These are phyloP conservation scores for Nysson spinosus DNA, from an alignment of 2,888 invertebrate species.

Conservation along the genomic window DNA sequence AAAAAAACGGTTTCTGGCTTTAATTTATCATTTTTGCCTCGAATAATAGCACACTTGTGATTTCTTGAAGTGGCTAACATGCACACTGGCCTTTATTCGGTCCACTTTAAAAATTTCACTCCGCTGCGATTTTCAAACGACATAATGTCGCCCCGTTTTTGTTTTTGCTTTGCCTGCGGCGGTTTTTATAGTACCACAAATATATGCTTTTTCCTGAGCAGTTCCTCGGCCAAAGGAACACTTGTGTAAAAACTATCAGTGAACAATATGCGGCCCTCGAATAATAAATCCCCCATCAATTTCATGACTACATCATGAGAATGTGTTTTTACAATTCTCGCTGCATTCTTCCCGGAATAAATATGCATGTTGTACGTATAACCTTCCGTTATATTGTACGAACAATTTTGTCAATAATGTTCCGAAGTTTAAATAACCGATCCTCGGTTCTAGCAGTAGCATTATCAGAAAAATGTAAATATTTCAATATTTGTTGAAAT, in stretches of 20 bases:
- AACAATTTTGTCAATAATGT: conserved; percentile 1
- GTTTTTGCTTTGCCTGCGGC: conserved; percentile 1
- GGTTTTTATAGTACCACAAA: conserved; percentile 17
- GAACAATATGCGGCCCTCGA: conserved; percentile 14
- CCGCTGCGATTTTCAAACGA: neutral
- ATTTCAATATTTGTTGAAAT: conserved; percentile 7
- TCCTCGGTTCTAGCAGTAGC: conserved; percentile 1
- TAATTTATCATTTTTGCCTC: neutral
- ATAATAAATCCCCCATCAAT: conserved; percentile 12
- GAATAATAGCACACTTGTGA: neutral
- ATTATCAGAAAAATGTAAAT: conserved; percentile 6
- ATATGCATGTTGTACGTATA: conserved; percentile 3
- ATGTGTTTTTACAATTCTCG: conserved; percentile 6
- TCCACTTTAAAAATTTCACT: no score
- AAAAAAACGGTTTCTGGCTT: conserved; percentile 1
- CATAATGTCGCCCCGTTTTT: neutral
- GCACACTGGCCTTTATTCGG: neutral
- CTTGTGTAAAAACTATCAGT: conserved; percentile 17
- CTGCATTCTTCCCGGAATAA: conserved; percentile 7
- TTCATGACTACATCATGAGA: conserved; percentile 13
- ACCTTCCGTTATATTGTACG: neutral
- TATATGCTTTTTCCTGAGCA: conserved; percentile 3
- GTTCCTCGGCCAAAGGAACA: conserved; percentile 14
- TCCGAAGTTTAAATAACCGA: conserved; percentile 8
- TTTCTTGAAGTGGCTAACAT: neutral